Conservation (phyloP, 2,888 invertebrate genomes). For the Ichneumon xanthorius region DNA sequence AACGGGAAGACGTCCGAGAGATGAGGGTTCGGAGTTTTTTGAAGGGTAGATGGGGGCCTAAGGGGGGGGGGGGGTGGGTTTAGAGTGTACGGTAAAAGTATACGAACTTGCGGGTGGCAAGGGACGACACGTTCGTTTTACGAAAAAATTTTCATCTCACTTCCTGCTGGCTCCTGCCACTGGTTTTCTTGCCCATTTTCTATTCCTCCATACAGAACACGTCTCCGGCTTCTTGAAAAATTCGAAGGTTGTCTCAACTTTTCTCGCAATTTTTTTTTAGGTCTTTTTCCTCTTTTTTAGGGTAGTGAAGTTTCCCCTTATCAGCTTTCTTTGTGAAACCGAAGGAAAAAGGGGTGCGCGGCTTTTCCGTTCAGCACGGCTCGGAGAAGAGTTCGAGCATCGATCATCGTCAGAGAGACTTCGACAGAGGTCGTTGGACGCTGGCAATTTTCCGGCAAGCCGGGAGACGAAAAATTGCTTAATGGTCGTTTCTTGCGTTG, state of each 20-base stretch:
- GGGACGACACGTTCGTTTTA: constrained; percentile 45
- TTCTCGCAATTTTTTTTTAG: neutral
- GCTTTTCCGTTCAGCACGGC: neutral
- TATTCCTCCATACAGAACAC: neutral
- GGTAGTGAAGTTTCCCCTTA: neutral
- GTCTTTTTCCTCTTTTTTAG: neutral
- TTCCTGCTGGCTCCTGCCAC: neutral
- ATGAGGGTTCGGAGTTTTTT: constrained; percentile 32
- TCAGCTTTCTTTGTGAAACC: constrained; percentile 12
- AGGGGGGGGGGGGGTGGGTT: neutral
- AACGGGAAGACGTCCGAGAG: constrained; percentile 20
- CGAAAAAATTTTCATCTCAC: constrained; percentile 40
- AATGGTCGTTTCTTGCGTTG: neutral
- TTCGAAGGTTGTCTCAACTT: constrained; percentile 28
- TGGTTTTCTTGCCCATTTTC: neutral
- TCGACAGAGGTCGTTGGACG: constrained; percentile 12
- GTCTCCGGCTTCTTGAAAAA: constrained; percentile 13
- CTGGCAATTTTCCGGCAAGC: constrained; percentile 48
- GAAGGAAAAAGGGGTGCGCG: neutral
- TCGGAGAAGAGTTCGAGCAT: constrained; percentile 34
- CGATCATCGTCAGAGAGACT: constrained; percentile 50
- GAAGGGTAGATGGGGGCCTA: neutral
- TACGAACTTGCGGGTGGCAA: neutral
- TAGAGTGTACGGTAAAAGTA: neutral
- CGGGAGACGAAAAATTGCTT: constrained; percentile 20